Base-by-base conservation (phyloP, 2,797 vertebrate genomes). In the Alca torda region DNA sequence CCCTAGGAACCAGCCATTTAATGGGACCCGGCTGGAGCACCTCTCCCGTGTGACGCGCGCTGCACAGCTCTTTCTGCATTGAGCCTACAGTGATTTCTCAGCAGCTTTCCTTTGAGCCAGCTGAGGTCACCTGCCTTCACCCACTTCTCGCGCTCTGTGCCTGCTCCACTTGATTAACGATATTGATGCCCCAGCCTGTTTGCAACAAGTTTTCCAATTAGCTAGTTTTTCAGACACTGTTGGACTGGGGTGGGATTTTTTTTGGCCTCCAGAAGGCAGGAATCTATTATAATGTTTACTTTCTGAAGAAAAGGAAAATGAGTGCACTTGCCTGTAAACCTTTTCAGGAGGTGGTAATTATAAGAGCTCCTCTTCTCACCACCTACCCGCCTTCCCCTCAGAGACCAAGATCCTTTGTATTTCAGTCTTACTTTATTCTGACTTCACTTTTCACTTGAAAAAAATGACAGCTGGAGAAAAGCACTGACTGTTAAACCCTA, bases 351-450 rank as follows among this genome's bases (percentile, higher is more conserved):
- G 59, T 88, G 82, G 73, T 57, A 96, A 96, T 97, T 86, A 86
- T n/a, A 72, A 84, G 82, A 95, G 84, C 39, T 89, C 57, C 54
- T 96, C 90, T 95, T 94, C 94, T 84, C 51, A 88, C 93, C 95
- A 94, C 92, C 92, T 95, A 94, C 87, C 82, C 0, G 0, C 69
- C 84, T 95, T 96, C 76, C 43, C 94, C 87, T 91, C 79, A 70
- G 93, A 96, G 92, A 97, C 79, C 87, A 84, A 73, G 59, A 81
- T 88, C 73, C 43, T 94, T 95, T 97, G 87, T 95, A 73, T 93
- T 96, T 91, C 83, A 53, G 72, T 53, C 79, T 92, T 88, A 80
- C 54, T 93, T 91, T 91, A 88, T 96, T 94, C 77, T 76, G 65
- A 90, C 79, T 91, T 95, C 92, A 92, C 84, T 88, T 96, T 94